Evolutionary conservation across 2,113 vertebrate genomes (phyloP).

Genomic region (Nothocercus nigrocapillus): DNA sequence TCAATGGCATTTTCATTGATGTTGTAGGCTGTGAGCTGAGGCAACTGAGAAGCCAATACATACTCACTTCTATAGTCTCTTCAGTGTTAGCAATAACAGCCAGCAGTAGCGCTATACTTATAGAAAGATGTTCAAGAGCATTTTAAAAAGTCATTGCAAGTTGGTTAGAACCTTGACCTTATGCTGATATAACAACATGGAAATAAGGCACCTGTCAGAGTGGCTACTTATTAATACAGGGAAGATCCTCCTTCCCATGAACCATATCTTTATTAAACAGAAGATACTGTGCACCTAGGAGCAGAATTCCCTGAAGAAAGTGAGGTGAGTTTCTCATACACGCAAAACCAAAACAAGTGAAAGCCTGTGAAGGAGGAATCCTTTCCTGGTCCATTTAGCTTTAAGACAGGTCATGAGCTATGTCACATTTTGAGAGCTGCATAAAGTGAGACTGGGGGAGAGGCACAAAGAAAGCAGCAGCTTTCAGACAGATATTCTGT

Average conservation of each 20-base stretch:
- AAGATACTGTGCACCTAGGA: background rate
- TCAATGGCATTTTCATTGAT: background rate
- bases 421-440: background rate
- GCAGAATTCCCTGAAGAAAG: background rate
- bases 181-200: background rate
- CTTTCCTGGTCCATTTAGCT: background rate
- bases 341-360: background rate
- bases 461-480: background rate
- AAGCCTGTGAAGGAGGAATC: background rate
- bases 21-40: background rate
- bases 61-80: background rate
- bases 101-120: background rate
- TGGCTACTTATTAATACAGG: background rate
- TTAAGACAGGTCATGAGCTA: background rate
- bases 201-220: background rate
- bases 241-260: background rate
- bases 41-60: background rate
- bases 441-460: background rate
- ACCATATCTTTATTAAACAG: background rate
- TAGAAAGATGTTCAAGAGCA: background rate
- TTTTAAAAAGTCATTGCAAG: background rate
- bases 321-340: background rate
- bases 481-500: background rate
- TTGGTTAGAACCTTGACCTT: background rate
- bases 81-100: background rate